These are phyloP conservation scores for Drosophila neocordata DNA, from an alignment of 1,140 invertebrate species.

Conservation along the genomic window DNA sequence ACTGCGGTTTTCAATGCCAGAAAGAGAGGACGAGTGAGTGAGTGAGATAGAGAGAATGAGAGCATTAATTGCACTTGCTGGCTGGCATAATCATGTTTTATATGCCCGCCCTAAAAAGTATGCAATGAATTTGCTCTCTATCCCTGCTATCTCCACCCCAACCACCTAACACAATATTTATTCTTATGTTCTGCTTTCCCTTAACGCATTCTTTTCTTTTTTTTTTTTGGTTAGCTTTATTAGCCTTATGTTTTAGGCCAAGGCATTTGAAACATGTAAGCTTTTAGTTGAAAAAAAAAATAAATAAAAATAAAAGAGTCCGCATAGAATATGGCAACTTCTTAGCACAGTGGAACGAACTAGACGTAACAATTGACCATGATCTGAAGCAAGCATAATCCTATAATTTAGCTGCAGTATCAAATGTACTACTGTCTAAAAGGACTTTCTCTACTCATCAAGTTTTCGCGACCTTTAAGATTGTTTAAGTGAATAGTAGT, in stretches of 20 bases:
- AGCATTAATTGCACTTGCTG: slow-evolving; percentile 49
- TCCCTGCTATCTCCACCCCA: background rate
- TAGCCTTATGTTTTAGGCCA: background rate
- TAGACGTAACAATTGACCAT: background rate
- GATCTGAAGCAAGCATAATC: too few species aligned
- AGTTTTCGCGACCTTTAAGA: too few species aligned
- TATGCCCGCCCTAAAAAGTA: slow-evolving; percentile 39
- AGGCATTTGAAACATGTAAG: slow-evolving; percentile 45
- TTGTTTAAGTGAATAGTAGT: too few species aligned
- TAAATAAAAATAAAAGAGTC: background rate
- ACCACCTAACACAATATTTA: slow-evolving; percentile 1
- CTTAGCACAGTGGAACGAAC: background rate
- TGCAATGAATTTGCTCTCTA: slow-evolving; percentile 24
- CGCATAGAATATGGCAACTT: background rate
- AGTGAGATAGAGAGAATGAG: too few species aligned
- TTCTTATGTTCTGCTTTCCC: background rate
- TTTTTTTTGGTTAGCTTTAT: slow-evolving; percentile 7
- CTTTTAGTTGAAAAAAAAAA: slow-evolving; percentile 26
- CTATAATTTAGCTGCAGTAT: too few species aligned
- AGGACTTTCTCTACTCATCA: too few species aligned
- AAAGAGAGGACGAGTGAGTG: too few species aligned
- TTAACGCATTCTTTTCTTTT: background rate
- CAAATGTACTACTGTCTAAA: too few species aligned
- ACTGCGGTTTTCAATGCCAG: slow-evolving; percentile 43
- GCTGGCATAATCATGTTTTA: slow-evolving; percentile 58